Base-by-base conservation (phyloP, 2,113 vertebrate genomes). In the Brachirus orientalis region DNA sequence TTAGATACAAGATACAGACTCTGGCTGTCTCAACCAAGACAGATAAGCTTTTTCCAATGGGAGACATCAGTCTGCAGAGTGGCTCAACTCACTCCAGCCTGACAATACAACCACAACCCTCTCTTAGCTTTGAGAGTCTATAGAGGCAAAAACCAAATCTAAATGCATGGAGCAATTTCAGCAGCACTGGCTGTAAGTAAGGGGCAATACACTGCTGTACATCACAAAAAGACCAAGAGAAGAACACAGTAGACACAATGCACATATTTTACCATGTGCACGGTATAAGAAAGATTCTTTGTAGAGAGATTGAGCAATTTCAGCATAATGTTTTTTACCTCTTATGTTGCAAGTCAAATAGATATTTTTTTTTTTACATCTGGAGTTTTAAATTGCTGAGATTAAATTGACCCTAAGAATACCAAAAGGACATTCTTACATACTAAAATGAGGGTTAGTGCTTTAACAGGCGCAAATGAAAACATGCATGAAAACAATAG, bases 121-220 rank as follows among this genome's bases (percentile, higher is more conserved):
- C 62, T 76, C 17, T 76, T 76, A 1, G 22, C 72, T 80, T 74
- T 65, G 37, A 51, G 47, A 75, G 55, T 17, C 47, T 28, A 28
- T 57, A 20, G 64, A 54, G 69, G 43, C 55, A 65, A 58, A 38
- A 74, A 64, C 6, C 40, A 40, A 52, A 63, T 81, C 63, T 72
- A 37, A 83, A 79, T 84, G 76, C 71, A 72, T n/a, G n/a, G n/a
- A n/a, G n/a, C n/a, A n/a, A n/a, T 59, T 62, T 79, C 65, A 46
- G 56, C 43, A 77, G 71, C 59, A 52, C 60, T 40, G 71, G 72
- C 50, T 86, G 70, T 75, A 78, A 80, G 78, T 79, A 53, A 89
- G 28, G 52, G 50, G 64, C 57, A 40, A 75, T 56, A 58, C 62
- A 72, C 52, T 63, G 46, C 67, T 73, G 59, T 53, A 71, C 72